These are phyloP conservation scores for Sarcophaga rosellei DNA, from an alignment of 2,888 invertebrate genomes.

Conservation along the genomic window DNA sequence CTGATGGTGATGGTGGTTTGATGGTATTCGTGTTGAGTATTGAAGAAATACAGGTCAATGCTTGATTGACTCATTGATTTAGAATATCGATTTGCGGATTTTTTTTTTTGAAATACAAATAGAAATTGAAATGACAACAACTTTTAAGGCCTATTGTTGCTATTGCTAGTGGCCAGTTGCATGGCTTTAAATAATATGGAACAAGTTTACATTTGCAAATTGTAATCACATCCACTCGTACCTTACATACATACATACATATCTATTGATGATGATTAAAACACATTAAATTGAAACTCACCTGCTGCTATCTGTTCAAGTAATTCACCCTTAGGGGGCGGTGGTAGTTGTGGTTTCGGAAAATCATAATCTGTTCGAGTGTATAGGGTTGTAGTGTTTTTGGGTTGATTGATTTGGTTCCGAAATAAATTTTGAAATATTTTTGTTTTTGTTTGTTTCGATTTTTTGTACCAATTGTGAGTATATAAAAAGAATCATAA, in stretches of 20 bases:
- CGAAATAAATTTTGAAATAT: slow-evolving; percentile 55
- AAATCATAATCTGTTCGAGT: slow-evolving; percentile 76
- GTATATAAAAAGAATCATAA: slow-evolving; percentile 42
- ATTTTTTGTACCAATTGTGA: slow-evolving; percentile 42
- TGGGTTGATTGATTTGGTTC: slow-evolving; percentile 56
- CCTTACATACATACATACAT: background rate
- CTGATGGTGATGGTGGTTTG: too few relatives aligned
- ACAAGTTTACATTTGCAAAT: too few relatives aligned
- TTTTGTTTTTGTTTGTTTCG: slow-evolving; percentile 59
- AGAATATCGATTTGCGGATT: slow-evolving; percentile 53
- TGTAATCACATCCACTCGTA: background rate
- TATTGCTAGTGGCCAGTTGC: background rate
- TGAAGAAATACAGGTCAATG: slow-evolving; percentile 63
- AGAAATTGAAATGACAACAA: slow-evolving; percentile 20
- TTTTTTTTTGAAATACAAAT: slow-evolving; percentile 45
- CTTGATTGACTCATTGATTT: slow-evolving; percentile 65
- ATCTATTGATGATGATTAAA: background rate
- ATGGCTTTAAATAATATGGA: background rate
- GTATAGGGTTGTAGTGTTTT: background rate
- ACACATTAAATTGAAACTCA: slow-evolving; percentile 42
- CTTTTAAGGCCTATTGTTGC: slow-evolving; percentile 39
- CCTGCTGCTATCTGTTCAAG: slow-evolving; percentile 69
- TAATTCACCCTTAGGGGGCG: slow-evolving; percentile 84
- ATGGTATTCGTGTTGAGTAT: slow-evolving; percentile 1
- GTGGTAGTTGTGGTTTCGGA: slow-evolving; percentile 83